phyloP scores from a whole-genome alignment of 2,888 invertebrate genomes.

The Gastracanthus pulcherrimus region DNA sequence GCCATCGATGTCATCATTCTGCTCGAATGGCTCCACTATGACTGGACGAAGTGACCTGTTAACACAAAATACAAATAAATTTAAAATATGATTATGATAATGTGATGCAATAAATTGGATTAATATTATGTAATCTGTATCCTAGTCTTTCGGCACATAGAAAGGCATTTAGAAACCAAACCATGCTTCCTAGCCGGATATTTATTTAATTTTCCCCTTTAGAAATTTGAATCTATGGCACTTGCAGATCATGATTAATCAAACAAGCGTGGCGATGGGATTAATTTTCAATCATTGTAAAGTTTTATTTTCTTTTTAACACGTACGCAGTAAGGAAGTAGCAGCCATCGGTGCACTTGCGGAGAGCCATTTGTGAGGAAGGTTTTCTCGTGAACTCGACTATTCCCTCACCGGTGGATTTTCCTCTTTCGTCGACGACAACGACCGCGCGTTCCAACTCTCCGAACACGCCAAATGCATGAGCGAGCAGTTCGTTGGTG shows the following conservation, averaged over 20 bases:
- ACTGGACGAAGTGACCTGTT: conserved; percentile 92
- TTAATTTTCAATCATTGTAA: neutral
- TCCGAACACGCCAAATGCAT: conserved; percentile 93
- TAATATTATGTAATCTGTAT: conserved; percentile 62
- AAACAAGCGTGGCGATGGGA: conserved; percentile 75
- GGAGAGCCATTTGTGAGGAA: conserved; percentile 91
- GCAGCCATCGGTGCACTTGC: conserved; percentile 94
- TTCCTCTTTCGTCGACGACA: conserved; percentile 97
- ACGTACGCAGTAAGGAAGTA: conserved; percentile 92
- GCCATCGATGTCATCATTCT: conserved; percentile 95
- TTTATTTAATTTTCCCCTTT: conserved; percentile 68
- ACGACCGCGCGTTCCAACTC: conserved; percentile 96
- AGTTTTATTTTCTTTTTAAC: conserved; percentile 6
- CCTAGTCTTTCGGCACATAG: conserved; percentile 72
- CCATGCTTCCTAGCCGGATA: conserved; percentile 75
- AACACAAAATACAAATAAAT: neutral
- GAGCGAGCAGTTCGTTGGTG: conserved; percentile 95
- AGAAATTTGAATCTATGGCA: conserved; percentile 65
- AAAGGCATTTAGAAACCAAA: conserved; percentile 58
- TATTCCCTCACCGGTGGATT: conserved; percentile 96
- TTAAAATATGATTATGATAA: conserved; percentile 6
- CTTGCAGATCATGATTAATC: conserved; percentile 66
- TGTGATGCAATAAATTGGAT: neutral
- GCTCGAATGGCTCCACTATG: conserved; percentile 93
- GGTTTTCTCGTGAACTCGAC: conserved; percentile 98